Percentiles rank a stretch among this genome's conserved stretches.
Conservation (phyloP, 2,888 invertebrate species). For the Lacanobia oleracea region DNA sequence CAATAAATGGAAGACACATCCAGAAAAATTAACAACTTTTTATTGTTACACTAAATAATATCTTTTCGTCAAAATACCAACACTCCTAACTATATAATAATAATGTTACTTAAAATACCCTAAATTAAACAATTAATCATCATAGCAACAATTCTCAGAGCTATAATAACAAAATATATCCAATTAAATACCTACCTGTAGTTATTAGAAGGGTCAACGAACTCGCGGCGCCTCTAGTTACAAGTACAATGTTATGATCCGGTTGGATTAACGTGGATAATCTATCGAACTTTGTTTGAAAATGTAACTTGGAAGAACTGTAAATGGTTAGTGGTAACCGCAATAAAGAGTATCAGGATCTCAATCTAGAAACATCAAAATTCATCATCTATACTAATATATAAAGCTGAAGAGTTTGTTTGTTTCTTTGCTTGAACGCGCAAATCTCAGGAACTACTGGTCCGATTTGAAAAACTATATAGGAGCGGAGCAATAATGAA, state of each 20-base stretch:
- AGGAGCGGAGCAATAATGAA: no score
- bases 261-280: conserved; percentile 50
- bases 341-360: neutral
- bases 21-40: neutral
- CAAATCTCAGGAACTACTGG: no score
- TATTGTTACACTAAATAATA: neutral
- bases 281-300: conserved; percentile 1
- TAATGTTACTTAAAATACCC: neutral
- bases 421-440: no score
- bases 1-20: neutral
- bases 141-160: neutral
- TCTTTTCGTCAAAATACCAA: neutral
- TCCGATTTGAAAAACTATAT: no score
- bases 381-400: no score
- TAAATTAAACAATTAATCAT: neutral
- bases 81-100: neutral
- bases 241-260: conserved; percentile 45
- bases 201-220: conserved; percentile 34
- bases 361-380: neutral
- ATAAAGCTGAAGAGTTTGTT: no score
- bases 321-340: neutral
- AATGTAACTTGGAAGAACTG: neutral
- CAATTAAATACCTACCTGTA: conserved; percentile 35
- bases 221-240: conserved; percentile 57
- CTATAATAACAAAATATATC: neutral